Base-by-base conservation (phyloP, 1,140 invertebrate species). In the Mya arenaria region DNA sequence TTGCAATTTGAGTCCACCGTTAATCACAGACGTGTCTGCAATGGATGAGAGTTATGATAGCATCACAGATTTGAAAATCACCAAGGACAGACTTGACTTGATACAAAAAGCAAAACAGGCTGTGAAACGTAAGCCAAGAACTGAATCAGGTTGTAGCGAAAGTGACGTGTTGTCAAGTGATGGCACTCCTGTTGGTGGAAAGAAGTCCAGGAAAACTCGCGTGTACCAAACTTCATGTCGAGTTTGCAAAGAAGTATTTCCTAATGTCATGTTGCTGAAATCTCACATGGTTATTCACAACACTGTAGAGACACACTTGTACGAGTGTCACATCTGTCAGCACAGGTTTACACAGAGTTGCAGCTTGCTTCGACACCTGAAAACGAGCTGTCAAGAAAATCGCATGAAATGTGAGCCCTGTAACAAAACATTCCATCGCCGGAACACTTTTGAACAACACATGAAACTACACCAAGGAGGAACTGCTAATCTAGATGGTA, bases 331-430 rank as follows among this genome's bases (percentile, higher is more conserved):
- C 32, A 82, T 66, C 19, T 82, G 79, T 41, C 36, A 58, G 6
- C 69, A 82, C 52, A 62, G 79, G 32, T 82, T 82, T 28, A 82
- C 79, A 17, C 79, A 82, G 52, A 73, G 79, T 39, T 73, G 79
- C 37, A 82, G 79, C 28, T 44, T 82, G 15, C 32, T 74, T 0
- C 56, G 79, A 32, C 79, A 82, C 41, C 39, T 73, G 44, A 82
- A 82, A 65, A 73, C 79, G 28, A 73, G 71, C 41, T 82, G 79
- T 48, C 62, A 56, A 34, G 79, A 80, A 48, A 80, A 80, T 48
- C 44, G 65, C 0, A 69, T 80, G 66, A 80, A 80, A 34, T 80
- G 77, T 48, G 66, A 66, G 15, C 77, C 77, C 17, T 80, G 77
- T 71, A 65, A 65, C 8, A 68, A 62, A 71, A 71, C 66, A 23